Percentiles rank a stretch among this genome's conserved stretches.
phyloP scores from a whole-genome alignment of 2,113 vertebrate species.

The Hyla sarda region DNA sequence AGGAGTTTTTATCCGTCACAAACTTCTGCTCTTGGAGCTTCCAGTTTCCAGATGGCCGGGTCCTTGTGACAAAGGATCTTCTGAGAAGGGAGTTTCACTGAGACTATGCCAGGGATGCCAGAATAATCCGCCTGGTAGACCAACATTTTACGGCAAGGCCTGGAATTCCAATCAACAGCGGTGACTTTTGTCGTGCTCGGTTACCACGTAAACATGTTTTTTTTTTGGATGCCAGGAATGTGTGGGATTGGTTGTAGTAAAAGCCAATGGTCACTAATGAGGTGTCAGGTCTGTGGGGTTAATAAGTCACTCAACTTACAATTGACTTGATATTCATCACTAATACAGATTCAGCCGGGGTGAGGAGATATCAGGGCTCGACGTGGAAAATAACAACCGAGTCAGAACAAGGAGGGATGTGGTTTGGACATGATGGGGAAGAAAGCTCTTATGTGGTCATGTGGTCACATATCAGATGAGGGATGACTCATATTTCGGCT shows the following conservation, averaged over 20 bases:
- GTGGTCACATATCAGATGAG: conserved; percentile 40
- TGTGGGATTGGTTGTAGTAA: background rate
- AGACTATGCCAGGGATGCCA: conserved; percentile 33
- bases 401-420: background rate
- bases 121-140: conserved; percentile 16
- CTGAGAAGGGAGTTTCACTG: conserved; percentile 16
- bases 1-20: conserved; percentile 11
- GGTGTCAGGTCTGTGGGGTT: conserved; percentile 32
- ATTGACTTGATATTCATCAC: background rate
- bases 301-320: background rate
- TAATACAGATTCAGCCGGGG: background rate
- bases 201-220: conserved; percentile 35
- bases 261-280: conserved; percentile 7
- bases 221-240: conserved; percentile 2
- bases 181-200: conserved; percentile 11
- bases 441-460: background rate
- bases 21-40: background rate
- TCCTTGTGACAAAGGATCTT: conserved; percentile 20
- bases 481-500: conserved; percentile 24
- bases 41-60: conserved; percentile 32
- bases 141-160: conserved; percentile 18
- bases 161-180: conserved; percentile 35
- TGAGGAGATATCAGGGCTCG: background rate
- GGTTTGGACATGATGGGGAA: background rate
- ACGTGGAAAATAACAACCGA: background rate